Base-by-base conservation (phyloP, 2,113 vertebrate genomes). In the Tetrax tetrax region DNA sequence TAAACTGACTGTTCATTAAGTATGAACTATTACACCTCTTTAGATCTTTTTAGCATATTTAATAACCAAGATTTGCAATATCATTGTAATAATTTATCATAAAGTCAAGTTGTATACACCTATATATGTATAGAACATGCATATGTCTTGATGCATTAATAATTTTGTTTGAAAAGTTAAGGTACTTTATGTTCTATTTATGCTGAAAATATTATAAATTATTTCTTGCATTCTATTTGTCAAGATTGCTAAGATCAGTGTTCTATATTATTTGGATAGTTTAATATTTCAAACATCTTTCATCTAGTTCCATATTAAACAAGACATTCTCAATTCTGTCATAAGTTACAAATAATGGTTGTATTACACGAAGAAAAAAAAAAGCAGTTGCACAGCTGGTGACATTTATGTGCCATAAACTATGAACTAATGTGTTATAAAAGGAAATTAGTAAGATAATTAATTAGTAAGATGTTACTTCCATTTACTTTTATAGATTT, bases 231-330 rank as follows among this genome's bases (percentile, higher is more conserved):
- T 95, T 93, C 57, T 89, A 7, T 79, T 95, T 95, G 72, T 90
- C 93, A 79, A 94, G 68, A 88, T 68, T 95, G 56, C 27, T 77
- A 87, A 70, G 50, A 85, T 87, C 35, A 37, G 12, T 53, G 37
- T 76, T 64, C 83, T 90, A 51, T 80, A 86, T 97, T 96, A 96
- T 82, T 96, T 95, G 66, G 69, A 84, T 64, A 53, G 76, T 91
- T 87, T 94, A 95, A 89, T 96, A 97, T 95, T 97, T 96, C 83
- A 97, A 87, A 90, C 17, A 89, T 88, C 53, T 96, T 94, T 94
- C 66, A 83, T 84, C 51, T 89, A 79, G 47, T 94, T 97, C 77
- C 61, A 56, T 57, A 93, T 89, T 95, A 96, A 96, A 92, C 0
- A 45, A 95, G 29, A 53, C 41, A 69, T 87, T 97, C 43, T 96